Evolutionary conservation across 1,140 invertebrate genomes (phyloP).

Genomic region (Cotesia glomerata): DNA sequence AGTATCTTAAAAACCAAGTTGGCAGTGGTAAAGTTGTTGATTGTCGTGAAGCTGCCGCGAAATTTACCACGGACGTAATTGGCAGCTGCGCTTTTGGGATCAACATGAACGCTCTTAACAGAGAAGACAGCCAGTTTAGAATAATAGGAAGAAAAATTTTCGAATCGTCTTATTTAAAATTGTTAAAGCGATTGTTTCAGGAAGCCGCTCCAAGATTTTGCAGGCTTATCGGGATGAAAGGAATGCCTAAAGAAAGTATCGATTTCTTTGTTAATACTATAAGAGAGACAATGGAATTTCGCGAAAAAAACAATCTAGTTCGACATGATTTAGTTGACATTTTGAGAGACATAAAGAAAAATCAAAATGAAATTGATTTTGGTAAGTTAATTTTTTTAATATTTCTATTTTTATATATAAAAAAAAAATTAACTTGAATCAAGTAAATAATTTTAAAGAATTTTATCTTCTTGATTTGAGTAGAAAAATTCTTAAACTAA

Average conservation of each 20-base stretch:
- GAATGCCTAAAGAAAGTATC: background rate
- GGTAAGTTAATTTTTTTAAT: background rate
- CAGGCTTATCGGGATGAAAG: background rate
- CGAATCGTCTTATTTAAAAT: background rate
- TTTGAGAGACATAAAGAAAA: constrained; percentile 49
- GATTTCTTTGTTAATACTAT: constrained; percentile 13
- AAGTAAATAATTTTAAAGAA: too few species aligned
- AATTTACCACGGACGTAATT: background rate
- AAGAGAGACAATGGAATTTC: constrained; percentile 51
- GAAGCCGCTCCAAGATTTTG: background rate
- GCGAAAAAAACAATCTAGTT: constrained; percentile 55
- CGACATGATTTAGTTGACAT: constrained; percentile 65
- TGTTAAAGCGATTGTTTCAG: background rate
- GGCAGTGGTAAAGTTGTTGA: constrained; percentile 32
- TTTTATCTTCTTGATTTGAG: too few species aligned
- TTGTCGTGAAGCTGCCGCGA: constrained; percentile 46
- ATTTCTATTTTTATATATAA: background rate
- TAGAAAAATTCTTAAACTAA: too few species aligned
- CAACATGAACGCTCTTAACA: constrained; percentile 62
- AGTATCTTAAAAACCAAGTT: constrained; percentile 28
- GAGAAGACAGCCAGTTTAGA: constrained; percentile 50
- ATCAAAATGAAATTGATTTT: constrained; percentile 14
- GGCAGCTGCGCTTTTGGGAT: constrained; percentile 62
- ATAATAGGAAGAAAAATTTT: constrained; percentile 49
- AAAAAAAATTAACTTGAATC: background rate